Evolutionary conservation across 2,888 invertebrate genomes (phyloP), one percentile per base, ranked within the genome.

Genomic region (Protophormia terraenovae): DNA sequence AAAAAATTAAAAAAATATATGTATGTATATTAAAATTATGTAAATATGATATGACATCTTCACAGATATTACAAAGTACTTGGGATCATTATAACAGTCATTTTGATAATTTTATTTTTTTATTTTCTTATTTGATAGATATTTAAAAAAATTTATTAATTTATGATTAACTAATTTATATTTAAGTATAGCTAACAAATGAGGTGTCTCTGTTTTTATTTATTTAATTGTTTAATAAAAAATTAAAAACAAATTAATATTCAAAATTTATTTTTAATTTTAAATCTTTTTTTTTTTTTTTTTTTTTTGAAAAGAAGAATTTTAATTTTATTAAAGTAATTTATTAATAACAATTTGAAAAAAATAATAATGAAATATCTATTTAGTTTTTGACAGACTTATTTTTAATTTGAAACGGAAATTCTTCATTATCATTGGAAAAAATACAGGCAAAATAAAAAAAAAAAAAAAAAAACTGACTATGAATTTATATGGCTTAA

Each of bases 401-500:
- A 75, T 76, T 75, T 76, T 32, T 55, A 71, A 71, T 38, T 83
- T 71, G 22, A 77, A 83, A 77, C 82, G 82, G 82, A 83, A 83
- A 83, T 22, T 77, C n/a, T 64, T 83, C 64, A 83, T 83, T 83
- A 83, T 83, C 29, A 35, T 35, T 73, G 27, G 32, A 73, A 72
- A 66, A 55, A 7, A 73, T 29, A 24, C 24, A 78, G 14, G 45
- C 45, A 47, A 10, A 69, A 3, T 35, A 16, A 45, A 24, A 62
- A 50, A 50, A 32, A 60, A n/a, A 22, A 64, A 45, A 24, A 55
- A 38, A 77, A 73, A 58, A 83, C 76, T 82, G 69, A 77, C 76
- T 77, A 83, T 71, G 24, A 71, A 71, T 72, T 64, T 38, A 27
- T 77, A 83, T 83, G 82, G 76, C 82, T 83, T 83, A 77, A 81